Evolutionary conservation across 2,888 invertebrate species (phyloP).

Genomic region (Melanostoma scalare): DNA sequence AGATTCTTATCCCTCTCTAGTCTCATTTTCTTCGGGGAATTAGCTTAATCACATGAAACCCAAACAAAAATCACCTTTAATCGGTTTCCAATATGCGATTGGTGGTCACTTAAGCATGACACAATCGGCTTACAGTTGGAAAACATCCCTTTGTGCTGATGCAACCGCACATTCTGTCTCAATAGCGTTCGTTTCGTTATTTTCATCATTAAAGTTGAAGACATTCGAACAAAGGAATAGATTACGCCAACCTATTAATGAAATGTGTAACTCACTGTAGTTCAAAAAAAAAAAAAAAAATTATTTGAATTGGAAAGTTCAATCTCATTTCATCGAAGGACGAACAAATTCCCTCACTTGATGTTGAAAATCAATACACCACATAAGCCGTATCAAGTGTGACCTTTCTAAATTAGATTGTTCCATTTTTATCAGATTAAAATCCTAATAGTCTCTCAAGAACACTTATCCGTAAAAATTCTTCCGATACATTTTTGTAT

Average conservation of each 20-base stretch:
- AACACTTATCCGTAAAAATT: slow-evolving; percentile 58
- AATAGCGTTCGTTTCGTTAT: slow-evolving; percentile 18
- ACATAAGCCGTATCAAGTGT: slow-evolving; percentile 72
- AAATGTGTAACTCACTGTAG: too few relatives aligned
- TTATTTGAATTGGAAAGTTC: slow-evolving; percentile 24
- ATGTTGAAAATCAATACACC: slow-evolving; percentile 65
- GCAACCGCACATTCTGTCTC: slow-evolving; percentile 5
- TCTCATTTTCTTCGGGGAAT: slow-evolving; percentile 51
- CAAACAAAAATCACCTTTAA: slow-evolving; percentile 71
- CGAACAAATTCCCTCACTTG: slow-evolving; percentile 43
- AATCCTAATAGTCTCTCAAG: slow-evolving; percentile 66
- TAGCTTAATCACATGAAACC: slow-evolving; percentile 69
- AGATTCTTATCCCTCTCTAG: slow-evolving; percentile 25
- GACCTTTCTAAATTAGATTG: slow-evolving; percentile 72
- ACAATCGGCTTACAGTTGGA: slow-evolving; percentile 63
- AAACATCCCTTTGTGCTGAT: slow-evolving; percentile 34
- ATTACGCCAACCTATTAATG: background rate
- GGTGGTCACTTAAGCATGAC: slow-evolving; percentile 69
- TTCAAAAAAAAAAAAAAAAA: too few relatives aligned
- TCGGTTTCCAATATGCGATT: slow-evolving; percentile 72
- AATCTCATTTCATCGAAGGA: slow-evolving; percentile 5
- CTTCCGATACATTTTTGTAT: slow-evolving; percentile 57
- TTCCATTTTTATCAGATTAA: slow-evolving; percentile 66
- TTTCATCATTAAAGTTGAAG: slow-evolving; percentile 22
- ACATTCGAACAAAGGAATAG: slow-evolving; percentile 33